These are phyloP conservation scores for Sphecodes monilicornis DNA, from an alignment of 2,888 invertebrate genomes.

Conservation along the genomic window DNA sequence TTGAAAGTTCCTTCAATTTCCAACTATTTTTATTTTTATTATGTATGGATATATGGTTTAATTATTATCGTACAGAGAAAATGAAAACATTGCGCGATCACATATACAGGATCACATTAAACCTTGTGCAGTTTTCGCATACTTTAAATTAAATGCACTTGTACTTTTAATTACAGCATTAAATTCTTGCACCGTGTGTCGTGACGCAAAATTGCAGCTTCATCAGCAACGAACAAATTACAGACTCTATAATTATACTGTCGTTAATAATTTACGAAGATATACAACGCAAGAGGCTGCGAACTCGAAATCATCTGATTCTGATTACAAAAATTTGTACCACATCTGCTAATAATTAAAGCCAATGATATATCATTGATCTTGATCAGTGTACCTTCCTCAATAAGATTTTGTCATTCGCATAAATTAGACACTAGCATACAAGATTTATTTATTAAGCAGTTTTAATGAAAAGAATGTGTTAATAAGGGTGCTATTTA, in stretches of 20 bases:
- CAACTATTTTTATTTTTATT: background rate
- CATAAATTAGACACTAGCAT: background rate
- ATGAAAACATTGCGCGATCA: background rate
- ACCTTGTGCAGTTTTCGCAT: background rate
- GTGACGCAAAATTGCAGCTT: slow-evolving; percentile 23
- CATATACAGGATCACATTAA: background rate
- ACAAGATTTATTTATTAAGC: background rate
- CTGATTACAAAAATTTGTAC: slow-evolving; percentile 6
- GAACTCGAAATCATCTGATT: slow-evolving; percentile 23
- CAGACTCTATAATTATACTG: slow-evolving; percentile 37
- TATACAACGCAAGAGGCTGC: background rate
- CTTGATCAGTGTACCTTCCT: background rate
- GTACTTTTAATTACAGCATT: slow-evolving; percentile 40
- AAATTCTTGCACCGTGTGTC: slow-evolving; percentile 24
- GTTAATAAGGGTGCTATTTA: background rate
- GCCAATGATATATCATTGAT: background rate
- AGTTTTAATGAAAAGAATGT: background rate
- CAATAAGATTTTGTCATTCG: background rate
- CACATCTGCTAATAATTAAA: background rate
- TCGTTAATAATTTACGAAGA: slow-evolving; percentile 43
- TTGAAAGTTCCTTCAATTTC: background rate
- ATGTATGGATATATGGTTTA: background rate
- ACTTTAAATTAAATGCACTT: slow-evolving; percentile 20
- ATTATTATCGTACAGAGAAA: background rate
- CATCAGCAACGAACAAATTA: slow-evolving; percentile 37